Conservation (phyloP, 2,888 invertebrate genomes). For the Tetragonisca angustula region DNA sequence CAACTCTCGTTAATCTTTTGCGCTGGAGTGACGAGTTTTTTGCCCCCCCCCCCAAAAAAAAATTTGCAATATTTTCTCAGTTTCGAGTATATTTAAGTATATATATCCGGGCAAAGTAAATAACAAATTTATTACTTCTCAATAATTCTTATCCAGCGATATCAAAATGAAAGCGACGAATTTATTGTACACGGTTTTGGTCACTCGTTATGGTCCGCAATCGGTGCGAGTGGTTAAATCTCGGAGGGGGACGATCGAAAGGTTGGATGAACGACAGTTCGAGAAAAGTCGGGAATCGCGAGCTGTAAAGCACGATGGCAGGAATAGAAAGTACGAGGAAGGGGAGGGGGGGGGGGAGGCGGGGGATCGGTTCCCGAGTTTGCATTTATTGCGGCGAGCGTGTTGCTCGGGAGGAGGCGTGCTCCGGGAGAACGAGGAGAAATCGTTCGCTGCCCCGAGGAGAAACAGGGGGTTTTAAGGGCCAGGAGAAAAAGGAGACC, state of each 20-base stretch:
- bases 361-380: constrained; percentile 39
- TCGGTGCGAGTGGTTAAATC: no score
- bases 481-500: constrained; percentile 52
- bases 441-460: constrained; percentile 42
- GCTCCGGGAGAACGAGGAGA: constrained; percentile 30
- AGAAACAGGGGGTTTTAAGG: constrained; percentile 56
- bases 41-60: no score
- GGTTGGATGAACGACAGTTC: neutral
- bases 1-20: no score
- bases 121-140: no score
- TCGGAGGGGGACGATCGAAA: neutral
- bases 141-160: no score
- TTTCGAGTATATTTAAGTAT: no score
- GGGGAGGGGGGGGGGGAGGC: neutral
- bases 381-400: constrained; percentile 39
- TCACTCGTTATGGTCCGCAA: no score
- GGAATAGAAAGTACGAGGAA: constrained; percentile 24
- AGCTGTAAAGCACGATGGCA: neutral
- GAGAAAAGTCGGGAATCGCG: neutral
- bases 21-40: no score
- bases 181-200: no score
- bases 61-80: no score
- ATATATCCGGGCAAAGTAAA: no score
- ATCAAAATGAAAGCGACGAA: no score
- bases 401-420: constrained; percentile 30